These are phyloP conservation scores for Drosophila rhopaloa DNA, from an alignment of 1,140 invertebrate genomes.

Conservation along the genomic window DNA sequence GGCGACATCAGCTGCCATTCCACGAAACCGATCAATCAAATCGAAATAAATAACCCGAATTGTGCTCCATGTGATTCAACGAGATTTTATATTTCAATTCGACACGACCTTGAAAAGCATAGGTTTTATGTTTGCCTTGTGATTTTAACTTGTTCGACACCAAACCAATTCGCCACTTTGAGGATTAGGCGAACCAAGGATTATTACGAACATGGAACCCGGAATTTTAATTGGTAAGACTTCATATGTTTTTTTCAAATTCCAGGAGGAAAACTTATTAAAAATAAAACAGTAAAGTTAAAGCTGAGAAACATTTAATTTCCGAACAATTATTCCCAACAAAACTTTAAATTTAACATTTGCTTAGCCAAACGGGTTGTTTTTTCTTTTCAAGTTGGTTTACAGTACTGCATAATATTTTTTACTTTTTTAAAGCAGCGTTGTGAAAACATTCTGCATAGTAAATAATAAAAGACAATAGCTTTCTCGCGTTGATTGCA, in stretches of 20 bases:
- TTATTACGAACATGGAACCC: constrained; percentile 69
- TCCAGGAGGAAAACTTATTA: background rate
- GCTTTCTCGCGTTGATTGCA: background rate
- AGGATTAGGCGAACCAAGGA: constrained; percentile 37
- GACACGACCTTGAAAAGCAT: constrained; percentile 29
- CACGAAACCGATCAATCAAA: constrained; percentile 36
- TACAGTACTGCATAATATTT: too few relatives aligned
- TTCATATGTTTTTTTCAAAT: background rate
- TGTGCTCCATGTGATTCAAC: constrained; percentile 58
- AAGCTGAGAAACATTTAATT: too few relatives aligned
- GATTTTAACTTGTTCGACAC: constrained; percentile 41
- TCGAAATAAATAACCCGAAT: constrained; percentile 24
- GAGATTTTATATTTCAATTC: constrained; percentile 29
- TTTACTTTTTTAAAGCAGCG: too few relatives aligned
- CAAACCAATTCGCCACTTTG: constrained; percentile 27
- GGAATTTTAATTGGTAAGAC: constrained; percentile 78
- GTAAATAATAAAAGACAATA: background rate
- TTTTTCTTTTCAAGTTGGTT: too few relatives aligned
- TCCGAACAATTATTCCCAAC: too few relatives aligned
- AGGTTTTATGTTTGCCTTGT: constrained; percentile 22
- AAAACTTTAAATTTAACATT: too few relatives aligned
- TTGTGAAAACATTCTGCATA: background rate
- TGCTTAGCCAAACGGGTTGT: too few relatives aligned
- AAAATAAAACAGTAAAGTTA: too few relatives aligned
- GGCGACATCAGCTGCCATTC: constrained; percentile 26